Percentiles rank a stretch among this genome's conserved stretches.
Evolutionary conservation across 2,888 invertebrate species (phyloP).

Genomic region (Watsonalla cultraria): DNA sequence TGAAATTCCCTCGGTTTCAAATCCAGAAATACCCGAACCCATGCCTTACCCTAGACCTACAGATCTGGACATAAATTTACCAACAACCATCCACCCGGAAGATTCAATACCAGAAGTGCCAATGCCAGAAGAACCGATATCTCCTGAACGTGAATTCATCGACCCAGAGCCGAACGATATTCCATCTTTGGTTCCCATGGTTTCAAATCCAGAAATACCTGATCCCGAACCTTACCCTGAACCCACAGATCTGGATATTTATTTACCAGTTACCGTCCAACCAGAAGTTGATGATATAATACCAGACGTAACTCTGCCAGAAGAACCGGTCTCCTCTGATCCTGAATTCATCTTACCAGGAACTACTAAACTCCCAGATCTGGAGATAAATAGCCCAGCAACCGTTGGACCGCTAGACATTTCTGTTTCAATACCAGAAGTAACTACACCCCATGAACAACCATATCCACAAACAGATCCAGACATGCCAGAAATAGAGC

Average conservation of each 20-base stretch:
- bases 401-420: too few species aligned
- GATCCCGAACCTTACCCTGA: not conserved
- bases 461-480: too few species aligned
- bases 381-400: too few species aligned
- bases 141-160: not conserved
- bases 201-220: not conserved
- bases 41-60: too few species aligned
- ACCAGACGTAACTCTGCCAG: not conserved
- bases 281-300: not conserved
- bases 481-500: too few species aligned
- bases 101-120: not conserved
- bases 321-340: too few species aligned
- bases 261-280: too few species aligned
- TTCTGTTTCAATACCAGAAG: conserved; percentile 5
- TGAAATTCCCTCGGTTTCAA: not conserved
- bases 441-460: too few species aligned
- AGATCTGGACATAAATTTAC: too few species aligned
- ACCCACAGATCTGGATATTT: not conserved
- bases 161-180: not conserved
- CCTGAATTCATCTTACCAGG: too few species aligned
- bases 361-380: too few species aligned
- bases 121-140: not conserved
- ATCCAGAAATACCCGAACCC: too few species aligned
- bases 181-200: not conserved
- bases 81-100: not conserved